Base-by-base conservation (phyloP, 2,888 invertebrate species). In the Argynnis bischoffii region DNA sequence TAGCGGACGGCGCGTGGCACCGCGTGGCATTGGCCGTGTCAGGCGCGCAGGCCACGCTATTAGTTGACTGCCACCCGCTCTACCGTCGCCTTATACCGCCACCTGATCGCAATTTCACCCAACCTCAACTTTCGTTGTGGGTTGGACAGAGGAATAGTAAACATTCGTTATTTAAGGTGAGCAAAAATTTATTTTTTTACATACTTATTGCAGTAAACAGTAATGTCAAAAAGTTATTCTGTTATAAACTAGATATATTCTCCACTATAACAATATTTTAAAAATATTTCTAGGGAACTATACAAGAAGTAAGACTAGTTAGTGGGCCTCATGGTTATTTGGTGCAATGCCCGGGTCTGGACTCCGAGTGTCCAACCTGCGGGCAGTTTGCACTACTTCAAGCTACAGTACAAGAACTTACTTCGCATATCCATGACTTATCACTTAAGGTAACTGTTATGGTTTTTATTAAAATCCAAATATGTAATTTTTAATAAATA, bases 1-100 rank as follows among this genome's bases (percentile, higher is more conserved):
- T 98, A 85, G 97, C 97, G 77, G 98, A 98, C 93, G 96, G 96
- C 86, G 94, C 94, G 82, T 98, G 98, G 98, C 98, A 98, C 93
- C 95, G 95, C 78, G 93, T 98, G 83, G 97, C 97, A 81, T 93
- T 98, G 78, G 95, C 96, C 81, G 95, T 98, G 82, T 97, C 96
- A 83, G 97, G 96, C 78, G 95, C 95, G 81, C 95, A 96, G 90
- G 96, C 96, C 84, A 96, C 96, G 90, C 94, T 98, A 83, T 94
- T 96, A 79, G 95, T 98, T 78, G 97, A 98, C 94, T 98, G 98
- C 93, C 96, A 96, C 88, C 95, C 96, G 77, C 94, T 97, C 75
- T 97, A 97, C 93, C 95, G 96, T 88, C 95, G 97, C 81, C 94
- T 96, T 78, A 94, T 97, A 79, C 94, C 95, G 76, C 95, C 95